A percentile compares a stretch with the other conserved stretches of the same genome.
Evolutionary conservation across 2,113 vertebrate genomes (phyloP).

Genomic region (Taurulus bubalis): DNA sequence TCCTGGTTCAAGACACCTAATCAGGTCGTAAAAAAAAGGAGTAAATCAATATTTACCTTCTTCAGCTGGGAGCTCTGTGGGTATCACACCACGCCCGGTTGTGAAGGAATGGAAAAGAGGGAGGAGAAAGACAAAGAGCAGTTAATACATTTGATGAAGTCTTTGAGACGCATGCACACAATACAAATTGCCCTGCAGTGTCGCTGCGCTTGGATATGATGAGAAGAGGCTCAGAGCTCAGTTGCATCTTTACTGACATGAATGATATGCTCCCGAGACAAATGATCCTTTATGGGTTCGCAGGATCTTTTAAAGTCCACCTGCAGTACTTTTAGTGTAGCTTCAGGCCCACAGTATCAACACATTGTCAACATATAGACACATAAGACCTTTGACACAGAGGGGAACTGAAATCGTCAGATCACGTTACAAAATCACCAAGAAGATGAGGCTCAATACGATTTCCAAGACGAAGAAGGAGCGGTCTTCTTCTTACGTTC

Average conservation of each 20-base stretch:
- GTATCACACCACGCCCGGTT: conserved; percentile 55
- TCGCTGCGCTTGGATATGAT: neutral
- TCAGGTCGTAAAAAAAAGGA: conserved; percentile 59
- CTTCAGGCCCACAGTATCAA: neutral
- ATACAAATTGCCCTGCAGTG: neutral
- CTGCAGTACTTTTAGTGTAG: neutral
- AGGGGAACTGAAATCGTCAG: too few relatives aligned
- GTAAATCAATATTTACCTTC: conserved; percentile 88
- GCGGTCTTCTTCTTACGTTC: neutral
- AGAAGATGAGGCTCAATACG: too few relatives aligned
- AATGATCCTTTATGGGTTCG: neutral
- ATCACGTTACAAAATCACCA: too few relatives aligned
- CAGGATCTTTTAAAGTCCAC: neutral
- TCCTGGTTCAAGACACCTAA: conserved; percentile 45
- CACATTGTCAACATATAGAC: neutral
- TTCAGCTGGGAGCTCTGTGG: conserved; percentile 87
- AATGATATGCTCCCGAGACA: neutral
- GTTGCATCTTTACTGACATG: neutral
- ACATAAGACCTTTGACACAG: neutral
- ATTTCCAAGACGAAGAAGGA: neutral
- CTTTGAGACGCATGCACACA: conserved; percentile 20
- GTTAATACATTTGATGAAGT: conserved; percentile 66
- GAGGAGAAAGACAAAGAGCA: conserved; percentile 58
- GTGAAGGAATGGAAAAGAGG: conserved; percentile 55
- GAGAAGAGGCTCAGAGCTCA: conserved; percentile 16